These are phyloP conservation scores for Homarus americanus DNA, from an alignment of 1,140 invertebrate genomes.

Conservation along the genomic window DNA sequence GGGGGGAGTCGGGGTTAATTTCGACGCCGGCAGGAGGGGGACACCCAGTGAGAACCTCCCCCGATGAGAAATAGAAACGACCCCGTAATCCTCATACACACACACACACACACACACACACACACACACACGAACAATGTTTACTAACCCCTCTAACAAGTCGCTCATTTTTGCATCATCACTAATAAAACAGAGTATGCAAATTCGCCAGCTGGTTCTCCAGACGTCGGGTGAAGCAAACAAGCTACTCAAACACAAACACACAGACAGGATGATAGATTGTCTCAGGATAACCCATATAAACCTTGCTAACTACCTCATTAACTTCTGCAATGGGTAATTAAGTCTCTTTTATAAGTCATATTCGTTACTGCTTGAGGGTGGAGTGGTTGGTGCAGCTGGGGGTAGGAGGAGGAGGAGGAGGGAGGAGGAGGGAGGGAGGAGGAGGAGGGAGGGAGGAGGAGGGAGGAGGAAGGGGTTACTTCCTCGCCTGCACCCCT, in stretches of 20 bases:
- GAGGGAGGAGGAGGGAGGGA: not conserved
- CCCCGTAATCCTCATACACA: not conserved
- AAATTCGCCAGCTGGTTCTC: not conserved
- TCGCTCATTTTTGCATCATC: not conserved
- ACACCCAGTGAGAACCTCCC: too few relatives aligned
- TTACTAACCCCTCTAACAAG: not conserved
- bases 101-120: not conserved
- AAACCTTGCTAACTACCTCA: conserved; percentile 18
- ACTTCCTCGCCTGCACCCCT: too few relatives aligned
- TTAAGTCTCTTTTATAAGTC: not conserved
- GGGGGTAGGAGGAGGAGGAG: not conserved
- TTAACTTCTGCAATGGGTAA: not conserved
- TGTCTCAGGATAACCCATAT: not conserved
- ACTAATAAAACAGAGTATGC: not conserved
- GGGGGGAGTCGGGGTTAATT: conserved; percentile 38
- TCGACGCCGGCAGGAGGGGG: conserved; percentile 3
- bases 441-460: too few relatives aligned
- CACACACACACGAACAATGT: not conserved
- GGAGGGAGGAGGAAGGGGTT: too few relatives aligned
- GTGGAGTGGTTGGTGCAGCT: not conserved
- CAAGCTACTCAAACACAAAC: not conserved
- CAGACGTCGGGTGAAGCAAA: not conserved
- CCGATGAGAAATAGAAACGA: not conserved
- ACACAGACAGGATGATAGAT: not conserved
- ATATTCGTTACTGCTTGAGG: not conserved